phyloP scores from a whole-genome alignment of 2,888 invertebrate genomes.

The Rugalucina vietnamica region DNA sequence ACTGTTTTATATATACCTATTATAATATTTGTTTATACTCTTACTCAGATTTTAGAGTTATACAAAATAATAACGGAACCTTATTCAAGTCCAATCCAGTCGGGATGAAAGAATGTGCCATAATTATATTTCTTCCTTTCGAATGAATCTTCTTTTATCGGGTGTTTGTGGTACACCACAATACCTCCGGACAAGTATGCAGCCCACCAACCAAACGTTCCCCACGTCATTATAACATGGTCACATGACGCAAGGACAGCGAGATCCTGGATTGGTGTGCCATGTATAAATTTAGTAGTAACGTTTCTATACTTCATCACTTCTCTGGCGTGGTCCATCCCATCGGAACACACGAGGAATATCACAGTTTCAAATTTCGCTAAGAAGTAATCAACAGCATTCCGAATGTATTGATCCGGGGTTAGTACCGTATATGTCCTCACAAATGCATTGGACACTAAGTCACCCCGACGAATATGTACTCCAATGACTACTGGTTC shows the following conservation, averaged over 20 bases:
- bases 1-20: too few species aligned
- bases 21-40: too few species aligned
- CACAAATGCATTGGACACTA: constrained; percentile 1
- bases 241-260: constrained; percentile 50
- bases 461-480: constrained; percentile 42
- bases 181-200: constrained; percentile 54
- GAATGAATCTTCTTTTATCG: constrained; percentile 33
- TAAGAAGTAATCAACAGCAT: constrained; percentile 36
- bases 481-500: constrained; percentile 37
- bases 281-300: background rate
- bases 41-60: too few species aligned
- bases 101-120: constrained; percentile 43
- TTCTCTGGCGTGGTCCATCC: constrained; percentile 31
- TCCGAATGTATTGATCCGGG: constrained; percentile 31
- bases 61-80: too few species aligned
- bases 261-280: constrained; percentile 39
- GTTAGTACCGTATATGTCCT: background rate
- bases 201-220: constrained; percentile 58
- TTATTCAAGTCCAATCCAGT: constrained; percentile 49
- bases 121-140: constrained; percentile 43
- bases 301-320: constrained; percentile 33
- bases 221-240: constrained; percentile 52
- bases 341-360: constrained; percentile 56
- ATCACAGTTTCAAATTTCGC: constrained; percentile 33
- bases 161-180: constrained; percentile 50